Base-by-base conservation (phyloP, 2,113 vertebrate genomes). In the Ptilorrhoa leucosticta region DNA sequence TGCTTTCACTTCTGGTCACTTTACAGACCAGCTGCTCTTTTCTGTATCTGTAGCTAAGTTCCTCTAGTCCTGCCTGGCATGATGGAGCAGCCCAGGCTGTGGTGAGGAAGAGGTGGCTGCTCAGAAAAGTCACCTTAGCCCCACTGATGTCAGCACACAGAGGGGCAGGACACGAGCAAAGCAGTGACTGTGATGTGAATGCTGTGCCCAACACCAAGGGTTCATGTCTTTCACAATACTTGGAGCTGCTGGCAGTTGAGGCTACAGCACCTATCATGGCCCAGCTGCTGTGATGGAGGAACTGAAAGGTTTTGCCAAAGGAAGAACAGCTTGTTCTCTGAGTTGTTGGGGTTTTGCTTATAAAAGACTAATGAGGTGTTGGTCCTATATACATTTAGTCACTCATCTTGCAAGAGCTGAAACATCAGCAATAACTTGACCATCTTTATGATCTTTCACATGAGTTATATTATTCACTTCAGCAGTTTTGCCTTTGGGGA, bases 181-280 rank as follows among this genome's bases (percentile, higher is more conserved):
- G 20, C 56, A 19, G 47, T 11, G 70, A 24, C 53, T n/a, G 48
- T 10, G 75, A 40, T 15, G 15, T 42, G n/a, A 54, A 24, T 1
- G 1, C 33, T 70, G 54, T 15, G n/a, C 56, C 44, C 54, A 40
- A 3, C 33, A 28, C 7, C 0, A 0, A 27, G 31, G 65, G n/a
- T 14, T 86, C 2, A 4, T 22, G 35, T 17, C 45, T 60, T 65
- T 63, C 51, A 71, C 45, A 56, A 26, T 10, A 61, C 20, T 28
- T 57, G 37, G 61, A 44, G 35, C n/a, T 79, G 27, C 33, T 60
- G 35, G 33, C 53, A 71, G 6, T 0, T 30, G 45, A 65, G 37
- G 56, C 20, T 51, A 7, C 1, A 4, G 31, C 9, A 20, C n/a
- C 21, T 39, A 21, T 37, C 30, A 9, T 17, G 37, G 18, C 47